Base-by-base conservation (phyloP, 2,113 vertebrate genomes). In the Cathartes aura region DNA sequence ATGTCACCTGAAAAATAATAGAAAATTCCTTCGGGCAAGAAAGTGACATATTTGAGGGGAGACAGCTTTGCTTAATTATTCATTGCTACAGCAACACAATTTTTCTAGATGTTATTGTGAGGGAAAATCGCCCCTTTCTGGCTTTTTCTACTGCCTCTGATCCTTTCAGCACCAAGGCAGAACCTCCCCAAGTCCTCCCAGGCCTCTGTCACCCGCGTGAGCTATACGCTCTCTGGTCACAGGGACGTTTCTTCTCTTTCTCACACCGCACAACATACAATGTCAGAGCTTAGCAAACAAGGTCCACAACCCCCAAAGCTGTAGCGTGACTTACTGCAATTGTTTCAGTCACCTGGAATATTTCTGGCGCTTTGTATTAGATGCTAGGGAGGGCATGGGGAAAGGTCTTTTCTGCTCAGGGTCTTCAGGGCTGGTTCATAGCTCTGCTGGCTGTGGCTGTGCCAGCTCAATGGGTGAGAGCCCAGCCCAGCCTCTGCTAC, bases 41-140 rank as follows among this genome's bases (percentile, higher is more conserved):
- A 55, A 84, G 38, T 43, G 89, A 45, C 59, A 47, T 42, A 58
- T 36, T 48, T 62, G 64, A 92, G 50, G 29, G 42, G 55, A 93
- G 59, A 76, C 38, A 89, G 72, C 50, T 92, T 82, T 73, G 45
- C 55, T 96, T 91, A 87, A 96, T 93, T 94, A 92, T 87, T 92
- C 48, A 84, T 94, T 0, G 5, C 80, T n/a, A 56, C 21, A 2
- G 38, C 16, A 5, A 87, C 42, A 71, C 32, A 34, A 29, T 59
- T 83, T 48, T 92, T 62, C 50, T 84, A 80, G 83, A 87, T 68
- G 20, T 15, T 89, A 16, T 4, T 66, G 8, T 38, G 32, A 71
- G 16, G 32, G 32, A 81, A 91, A 89, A 53, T 4, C 18, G 7
- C 20, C 27, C 8, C 70, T 64, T 84, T 42, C 62, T 83, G 30